Evolutionary conservation across 2,113 vertebrate species (phyloP).

Genomic region (Ictalurus punctatus): DNA sequence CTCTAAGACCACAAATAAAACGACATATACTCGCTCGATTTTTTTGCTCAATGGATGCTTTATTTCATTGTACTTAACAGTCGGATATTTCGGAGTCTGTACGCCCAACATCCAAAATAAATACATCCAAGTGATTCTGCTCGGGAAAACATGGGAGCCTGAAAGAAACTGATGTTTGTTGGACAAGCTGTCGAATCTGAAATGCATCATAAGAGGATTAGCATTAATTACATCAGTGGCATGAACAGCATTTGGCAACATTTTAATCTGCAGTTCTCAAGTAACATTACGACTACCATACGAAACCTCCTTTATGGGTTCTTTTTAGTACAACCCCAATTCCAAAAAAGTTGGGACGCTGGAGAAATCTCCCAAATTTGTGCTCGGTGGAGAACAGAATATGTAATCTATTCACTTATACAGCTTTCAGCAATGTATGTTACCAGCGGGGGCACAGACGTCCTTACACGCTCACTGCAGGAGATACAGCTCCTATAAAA

Average conservation of each 20-base stretch:
- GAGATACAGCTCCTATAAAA: background rate
- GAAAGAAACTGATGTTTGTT: background rate
- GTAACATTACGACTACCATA: background rate
- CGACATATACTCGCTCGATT: background rate
- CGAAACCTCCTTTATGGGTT: background rate
- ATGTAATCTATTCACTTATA: constrained; percentile 8
- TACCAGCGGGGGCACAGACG: constrained; percentile 5
- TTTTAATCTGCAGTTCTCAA: background rate
- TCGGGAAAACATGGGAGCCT: background rate
- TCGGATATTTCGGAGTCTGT: background rate
- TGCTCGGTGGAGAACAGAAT: constrained; percentile 17
- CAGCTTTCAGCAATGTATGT: constrained; percentile 2
- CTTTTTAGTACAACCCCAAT: background rate
- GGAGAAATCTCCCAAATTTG: background rate
- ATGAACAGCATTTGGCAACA: background rate
- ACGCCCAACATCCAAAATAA: background rate
- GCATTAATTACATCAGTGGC: background rate
- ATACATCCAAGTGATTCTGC: background rate
- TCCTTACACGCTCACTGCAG: constrained; percentile 27
- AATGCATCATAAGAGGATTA: background rate
- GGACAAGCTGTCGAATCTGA: background rate
- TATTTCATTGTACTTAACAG: background rate
- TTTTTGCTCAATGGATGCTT: background rate
- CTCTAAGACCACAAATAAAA: background rate
- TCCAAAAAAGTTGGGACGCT: too few relatives aligned